phyloP scores from a whole-genome alignment of 2,797 vertebrate genomes.

The Sus cebifrons region DNA sequence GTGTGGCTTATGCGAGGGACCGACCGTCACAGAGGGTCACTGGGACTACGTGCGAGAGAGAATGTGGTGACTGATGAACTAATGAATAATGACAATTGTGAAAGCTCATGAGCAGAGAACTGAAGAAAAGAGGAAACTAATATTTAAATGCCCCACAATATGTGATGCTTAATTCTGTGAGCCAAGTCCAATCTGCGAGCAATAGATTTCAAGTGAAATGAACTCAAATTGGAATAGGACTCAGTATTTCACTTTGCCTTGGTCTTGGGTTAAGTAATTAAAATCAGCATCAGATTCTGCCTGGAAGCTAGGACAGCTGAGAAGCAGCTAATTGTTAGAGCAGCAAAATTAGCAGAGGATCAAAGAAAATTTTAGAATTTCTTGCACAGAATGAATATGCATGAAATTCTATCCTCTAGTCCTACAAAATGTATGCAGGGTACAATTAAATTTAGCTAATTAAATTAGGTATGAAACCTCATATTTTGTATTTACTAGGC shows the following conservation, averaged over 20 bases:
- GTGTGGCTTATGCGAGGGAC: rapidly evolving
- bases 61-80: neutral
- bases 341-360: slow-evolving; percentile 71
- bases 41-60: neutral
- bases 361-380: slow-evolving; percentile 69
- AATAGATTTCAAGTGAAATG: neutral
- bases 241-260: slow-evolving; percentile 52
- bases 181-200: neutral
- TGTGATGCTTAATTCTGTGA: neutral
- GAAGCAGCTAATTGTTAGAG: slow-evolving; percentile 51
- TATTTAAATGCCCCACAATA: neutral
- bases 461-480: slow-evolving; percentile 61
- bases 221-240: neutral
- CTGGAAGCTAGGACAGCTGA: slow-evolving; percentile 17
- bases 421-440: neutral
- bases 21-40: rapidly evolving
- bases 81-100: neutral
- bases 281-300: slow-evolving; percentile 59
- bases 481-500: slow-evolving; percentile 19
- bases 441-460: slow-evolving; percentile 73
- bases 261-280: slow-evolving; percentile 76
- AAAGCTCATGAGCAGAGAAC: neutral
- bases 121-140: neutral
- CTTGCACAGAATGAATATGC: slow-evolving; percentile 37
- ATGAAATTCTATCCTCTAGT: slow-evolving; percentile 70